Conservation (phyloP, 2,888 invertebrate genomes). For the Melieria picta region DNA sequence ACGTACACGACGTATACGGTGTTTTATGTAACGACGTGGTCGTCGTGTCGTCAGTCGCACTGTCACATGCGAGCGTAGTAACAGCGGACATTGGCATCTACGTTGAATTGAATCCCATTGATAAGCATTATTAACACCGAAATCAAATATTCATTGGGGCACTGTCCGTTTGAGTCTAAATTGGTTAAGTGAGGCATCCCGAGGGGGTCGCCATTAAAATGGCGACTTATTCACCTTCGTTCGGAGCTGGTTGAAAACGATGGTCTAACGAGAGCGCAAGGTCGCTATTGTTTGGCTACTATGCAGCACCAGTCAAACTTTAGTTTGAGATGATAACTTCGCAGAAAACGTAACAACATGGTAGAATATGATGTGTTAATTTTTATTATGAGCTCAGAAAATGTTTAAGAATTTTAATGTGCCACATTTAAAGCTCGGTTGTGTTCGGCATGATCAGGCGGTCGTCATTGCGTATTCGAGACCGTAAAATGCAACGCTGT, state of each 20-base stretch:
- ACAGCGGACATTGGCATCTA: constrained; percentile 13
- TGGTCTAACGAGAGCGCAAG: neutral
- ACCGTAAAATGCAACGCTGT: constrained; percentile 10
- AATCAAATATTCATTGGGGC: no score
- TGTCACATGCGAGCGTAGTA: constrained; percentile 30
- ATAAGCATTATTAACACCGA: neutral
- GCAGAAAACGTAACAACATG: no score
- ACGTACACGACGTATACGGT: constrained; percentile 45
- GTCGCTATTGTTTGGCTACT: no score
- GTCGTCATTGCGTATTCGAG: neutral
- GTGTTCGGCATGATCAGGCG: no score
- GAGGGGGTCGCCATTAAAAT: neutral
- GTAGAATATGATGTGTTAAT: no score
- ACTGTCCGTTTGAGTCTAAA: neutral
- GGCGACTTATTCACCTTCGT: neutral
- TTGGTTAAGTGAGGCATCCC: neutral
- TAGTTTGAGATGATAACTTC: no score
- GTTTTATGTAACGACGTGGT: constrained; percentile 51
- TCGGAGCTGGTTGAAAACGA: neutral
- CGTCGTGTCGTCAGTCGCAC: constrained; percentile 15
- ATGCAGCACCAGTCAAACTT: no score
- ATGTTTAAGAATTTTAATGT: no score
- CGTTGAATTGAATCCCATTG: constrained; percentile 6
- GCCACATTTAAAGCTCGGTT: no score
- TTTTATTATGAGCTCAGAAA: no score